A percentile compares a stretch with the other conserved stretches of the same genome.
phyloP scores from a whole-genome alignment of 2,888 invertebrate genomes.

The Camponotus fellah region DNA sequence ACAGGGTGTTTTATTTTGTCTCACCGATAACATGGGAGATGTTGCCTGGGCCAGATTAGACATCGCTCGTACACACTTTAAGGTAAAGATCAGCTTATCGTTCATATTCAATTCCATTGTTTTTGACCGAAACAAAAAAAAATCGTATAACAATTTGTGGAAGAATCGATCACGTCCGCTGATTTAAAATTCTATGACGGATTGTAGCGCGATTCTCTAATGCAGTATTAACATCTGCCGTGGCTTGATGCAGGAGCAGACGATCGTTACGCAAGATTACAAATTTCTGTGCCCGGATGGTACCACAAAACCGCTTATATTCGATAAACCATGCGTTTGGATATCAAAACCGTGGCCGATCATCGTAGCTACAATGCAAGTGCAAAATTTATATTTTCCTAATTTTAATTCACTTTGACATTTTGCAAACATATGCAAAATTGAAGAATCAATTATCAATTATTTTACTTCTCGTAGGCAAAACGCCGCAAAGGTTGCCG shows the following conservation, averaged over 20 bases:
- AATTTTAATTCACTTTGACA: not conserved
- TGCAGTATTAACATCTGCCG: not conserved
- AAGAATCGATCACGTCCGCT: not conserved
- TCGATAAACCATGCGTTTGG: slow-evolving; percentile 91
- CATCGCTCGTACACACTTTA: slow-evolving; percentile 90
- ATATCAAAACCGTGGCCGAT: slow-evolving; percentile 93
- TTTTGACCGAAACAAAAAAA: not conserved
- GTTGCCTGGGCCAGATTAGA: slow-evolving; percentile 93
- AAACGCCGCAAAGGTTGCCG: slow-evolving; percentile 86
- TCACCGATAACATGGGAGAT: slow-evolving; percentile 93
- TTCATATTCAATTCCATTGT: not conserved
- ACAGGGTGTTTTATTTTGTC: slow-evolving; percentile 92
- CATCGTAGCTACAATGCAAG: slow-evolving; percentile 89
- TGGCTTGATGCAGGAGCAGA: slow-evolving; percentile 46
- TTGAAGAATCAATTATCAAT: slow-evolving; percentile 6
- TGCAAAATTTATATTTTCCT: not conserved
- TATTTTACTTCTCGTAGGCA: slow-evolving; percentile 80
- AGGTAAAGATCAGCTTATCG: slow-evolving; percentile 84
- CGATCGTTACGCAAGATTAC: slow-evolving; percentile 86
- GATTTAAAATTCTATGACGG: not conserved
- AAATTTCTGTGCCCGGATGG: slow-evolving; percentile 93
- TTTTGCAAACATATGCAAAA: not conserved
- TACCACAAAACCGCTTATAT: slow-evolving; percentile 87
- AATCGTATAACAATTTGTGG: not conserved
- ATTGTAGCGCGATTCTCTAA: not conserved